Evolutionary conservation across 2,888 invertebrate genomes (phyloP), one percentile per base, ranked within the genome.

Genomic region (Agonopterix subpropinquella): DNA sequence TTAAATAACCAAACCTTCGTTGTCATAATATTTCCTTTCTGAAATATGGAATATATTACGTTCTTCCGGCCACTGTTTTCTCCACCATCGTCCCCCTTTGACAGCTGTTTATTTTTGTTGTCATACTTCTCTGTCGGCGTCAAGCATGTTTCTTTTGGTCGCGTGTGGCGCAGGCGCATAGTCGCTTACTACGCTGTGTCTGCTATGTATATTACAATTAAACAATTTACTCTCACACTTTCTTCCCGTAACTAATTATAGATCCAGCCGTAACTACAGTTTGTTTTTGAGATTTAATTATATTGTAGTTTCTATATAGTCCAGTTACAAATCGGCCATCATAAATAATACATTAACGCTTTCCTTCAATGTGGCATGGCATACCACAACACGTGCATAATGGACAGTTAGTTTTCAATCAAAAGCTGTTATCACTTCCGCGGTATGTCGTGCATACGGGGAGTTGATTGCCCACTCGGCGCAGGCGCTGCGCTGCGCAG

Each of bases 161-260:
- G 65, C 65, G 65, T 65, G 66, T 56, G 57, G 59, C 59, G 53
- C 53, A 41, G 57, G 59, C 59, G 53, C 53, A 41, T 47, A 28
- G 28, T 28, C 28, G 28, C 28, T 28, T 28, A 28, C 28, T 28
- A 36, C 45, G 73, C 71, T 65, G 58, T 56, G 61, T 59, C 59
- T 51, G 67, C 64, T 65, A 67, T 70, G 66, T 70, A 70, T 77
- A 74, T 75, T 67, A 79, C 72, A 78, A 77, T 78, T 77, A 79
- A 74, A 77, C 72, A 75, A 80, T 80, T 82, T 77, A 76, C 79
- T 82, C 79, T 79, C 78, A 77, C 76, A 75, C 76, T 81, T 79
- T 80, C 77, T 70, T 76, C 63, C 62, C 59, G 64, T 60, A 53
- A 53, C 66, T 77, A 81, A 79, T 80, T 79, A 73, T 73, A 73